Percentiles rank a stretch among this genome's conserved stretches.
phyloP scores from a whole-genome alignment of 2,113 vertebrate genomes.

The Bombycilla garrulus region DNA sequence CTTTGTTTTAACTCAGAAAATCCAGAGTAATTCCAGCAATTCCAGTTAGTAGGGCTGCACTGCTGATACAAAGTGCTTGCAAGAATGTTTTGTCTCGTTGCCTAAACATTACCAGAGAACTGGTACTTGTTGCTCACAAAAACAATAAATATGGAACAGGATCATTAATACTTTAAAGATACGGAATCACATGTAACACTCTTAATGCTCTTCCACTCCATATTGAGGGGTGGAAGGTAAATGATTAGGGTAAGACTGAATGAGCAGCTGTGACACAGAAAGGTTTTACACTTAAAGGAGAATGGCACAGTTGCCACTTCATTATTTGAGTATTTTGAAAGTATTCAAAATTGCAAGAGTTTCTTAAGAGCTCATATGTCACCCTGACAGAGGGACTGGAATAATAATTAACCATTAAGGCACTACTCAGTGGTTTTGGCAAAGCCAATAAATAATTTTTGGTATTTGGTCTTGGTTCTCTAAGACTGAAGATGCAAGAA shows the following conservation, averaged over 20 bases:
- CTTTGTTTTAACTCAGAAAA: not conserved
- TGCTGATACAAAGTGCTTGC: not conserved
- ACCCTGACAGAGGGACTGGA: not conserved
- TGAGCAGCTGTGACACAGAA: not conserved
- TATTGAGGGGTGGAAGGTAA: not conserved
- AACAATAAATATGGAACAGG: not conserved
- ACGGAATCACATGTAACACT: not conserved
- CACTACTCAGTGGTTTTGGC: not conserved
- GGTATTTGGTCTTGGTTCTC: not conserved
- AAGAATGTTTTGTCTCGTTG: not conserved
- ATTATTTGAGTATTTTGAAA: not conserved
- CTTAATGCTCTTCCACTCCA: not conserved
- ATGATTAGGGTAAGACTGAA: not conserved
- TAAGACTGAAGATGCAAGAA: not conserved
- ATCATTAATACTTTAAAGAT: not conserved
- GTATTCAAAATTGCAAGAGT: not conserved
- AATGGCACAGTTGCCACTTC: not conserved
- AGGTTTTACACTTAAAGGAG: not conserved
- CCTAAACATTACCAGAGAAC: not conserved
- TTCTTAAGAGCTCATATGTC: not conserved
- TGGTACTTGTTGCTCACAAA: not conserved
- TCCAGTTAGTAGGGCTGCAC: not conserved
- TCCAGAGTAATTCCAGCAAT: not conserved
- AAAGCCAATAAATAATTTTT: not conserved
- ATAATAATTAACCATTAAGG: not conserved